These are phyloP conservation scores for Dermochelys coriacea DNA, from an alignment of 2,797 vertebrate genomes.

Conservation along the genomic window DNA sequence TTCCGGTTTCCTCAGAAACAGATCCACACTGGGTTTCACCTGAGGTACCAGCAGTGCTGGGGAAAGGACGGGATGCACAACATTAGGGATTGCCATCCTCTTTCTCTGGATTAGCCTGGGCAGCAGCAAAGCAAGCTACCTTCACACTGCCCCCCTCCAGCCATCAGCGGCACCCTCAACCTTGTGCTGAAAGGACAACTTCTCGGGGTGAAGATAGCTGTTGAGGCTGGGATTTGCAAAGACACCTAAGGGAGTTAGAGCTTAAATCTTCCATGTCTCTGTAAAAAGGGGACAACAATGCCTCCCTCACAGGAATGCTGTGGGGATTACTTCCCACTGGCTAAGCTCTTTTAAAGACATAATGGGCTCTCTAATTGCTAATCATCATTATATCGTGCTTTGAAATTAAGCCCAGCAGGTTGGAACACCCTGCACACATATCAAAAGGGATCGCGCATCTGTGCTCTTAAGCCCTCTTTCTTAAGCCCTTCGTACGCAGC, in stretches of 20 bases:
- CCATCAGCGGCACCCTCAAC: not conserved
- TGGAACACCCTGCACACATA: not conserved
- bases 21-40: not conserved
- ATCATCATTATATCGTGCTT: not conserved
- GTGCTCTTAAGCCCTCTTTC: not conserved
- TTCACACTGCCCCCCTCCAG: not conserved
- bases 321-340: not conserved
- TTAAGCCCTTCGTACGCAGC: not conserved
- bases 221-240: not conserved
- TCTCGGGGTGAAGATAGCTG: not conserved
- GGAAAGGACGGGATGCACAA: not conserved
- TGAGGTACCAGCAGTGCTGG: not conserved
- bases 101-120: not conserved
- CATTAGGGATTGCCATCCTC: not conserved
- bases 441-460: not conserved
- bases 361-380: not conserved
- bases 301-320: not conserved
- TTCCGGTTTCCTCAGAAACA: not conserved
- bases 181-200: not conserved
- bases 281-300: not conserved
- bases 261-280: not conserved
- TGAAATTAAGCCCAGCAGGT: not conserved
- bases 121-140: not conserved
- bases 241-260: not conserved
- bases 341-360: not conserved